These are phyloP conservation scores for Watsonalla cultraria DNA, from an alignment of 2,888 invertebrate genomes.

Conservation along the genomic window DNA sequence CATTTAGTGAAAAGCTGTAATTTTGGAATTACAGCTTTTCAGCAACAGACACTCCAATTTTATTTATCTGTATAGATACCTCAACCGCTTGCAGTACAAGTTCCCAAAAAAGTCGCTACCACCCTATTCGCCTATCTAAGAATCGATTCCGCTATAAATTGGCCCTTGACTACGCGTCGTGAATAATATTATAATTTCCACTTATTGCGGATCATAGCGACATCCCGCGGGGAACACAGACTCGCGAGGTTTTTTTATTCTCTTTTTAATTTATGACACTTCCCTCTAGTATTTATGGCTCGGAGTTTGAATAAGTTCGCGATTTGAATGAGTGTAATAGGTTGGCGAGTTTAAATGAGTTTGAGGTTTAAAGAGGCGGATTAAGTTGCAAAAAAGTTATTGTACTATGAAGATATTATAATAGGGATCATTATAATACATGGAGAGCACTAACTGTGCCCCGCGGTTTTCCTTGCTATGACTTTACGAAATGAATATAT, in stretches of 20 bases:
- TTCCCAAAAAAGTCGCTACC: background rate
- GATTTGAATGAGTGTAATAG: background rate
- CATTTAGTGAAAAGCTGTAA: too few species aligned
- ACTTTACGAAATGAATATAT: too few species aligned
- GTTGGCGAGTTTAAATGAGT: background rate
- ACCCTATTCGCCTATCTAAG: constrained; percentile 4
- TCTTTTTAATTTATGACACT: constrained; percentile 31
- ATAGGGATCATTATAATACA: too few species aligned
- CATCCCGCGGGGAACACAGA: constrained; percentile 19
- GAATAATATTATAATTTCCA: constrained; percentile 64
- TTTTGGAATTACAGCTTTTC: too few species aligned
- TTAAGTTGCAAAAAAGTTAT: too few species aligned
- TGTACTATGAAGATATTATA: too few species aligned
- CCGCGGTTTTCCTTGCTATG: too few species aligned
- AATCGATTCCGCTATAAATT: constrained; percentile 65
- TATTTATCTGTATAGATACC: too few species aligned
- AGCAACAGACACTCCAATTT: too few species aligned
- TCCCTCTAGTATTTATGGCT: constrained; percentile 3
- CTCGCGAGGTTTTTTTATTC: constrained; percentile 26
- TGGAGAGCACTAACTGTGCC: too few species aligned
- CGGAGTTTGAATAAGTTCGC: background rate
- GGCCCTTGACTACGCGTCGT: constrained; percentile 53
- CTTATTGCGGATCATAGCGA: constrained; percentile 58
- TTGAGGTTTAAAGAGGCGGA: background rate
- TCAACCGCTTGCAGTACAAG: too few species aligned